Evolutionary conservation across 1,140 invertebrate genomes (phyloP), one percentile per base, ranked within the genome.

Genomic region (Megathymus violae): DNA sequence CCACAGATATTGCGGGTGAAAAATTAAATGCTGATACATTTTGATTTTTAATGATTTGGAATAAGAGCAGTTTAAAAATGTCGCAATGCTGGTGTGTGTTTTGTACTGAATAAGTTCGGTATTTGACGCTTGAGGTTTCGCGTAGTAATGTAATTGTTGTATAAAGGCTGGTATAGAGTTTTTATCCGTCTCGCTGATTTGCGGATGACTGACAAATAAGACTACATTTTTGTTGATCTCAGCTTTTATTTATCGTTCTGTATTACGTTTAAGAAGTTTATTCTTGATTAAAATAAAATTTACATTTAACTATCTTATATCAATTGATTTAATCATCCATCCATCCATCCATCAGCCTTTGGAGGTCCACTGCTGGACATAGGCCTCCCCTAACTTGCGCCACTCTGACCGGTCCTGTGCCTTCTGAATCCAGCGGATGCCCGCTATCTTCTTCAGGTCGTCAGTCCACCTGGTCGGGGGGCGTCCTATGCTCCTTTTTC

Each of bases 111-210:
- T 61, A 69, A 74, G 64, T 81, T 80, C 64, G 72, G 76, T 71
- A 76, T 85, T 84, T 85, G 81, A 88, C 77, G 85, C 76, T 84
- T 78, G 80, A 83, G 82, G 82, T 84, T 88, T 87, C 73, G 82
- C 78, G 64, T 71, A 78, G 74, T 81, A 85, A 78, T 79, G 79
- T 85, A 88, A 85, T 85, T 84, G 78, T 88, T 82, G 76, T 76
- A 78, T 76, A 71, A 80, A 82, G 59, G 70, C 64, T 74, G 67
- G 64, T 60, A 65, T 48, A 46, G 46, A 62, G 46, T 69, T 74
- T 74, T 69, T 73, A 64, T 69, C 60, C 25, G 52, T 58, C 47
- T 59, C 58, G 44, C 64, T 74, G 67, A 67, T 78, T 73, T 73
- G 65, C 64, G 71, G 71, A 46, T 61, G 60, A 69, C 62, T 74